These are phyloP conservation scores for Psittacula cyanocephala DNA, from an alignment of 2,113 vertebrate genomes.

Conservation along the genomic window DNA sequence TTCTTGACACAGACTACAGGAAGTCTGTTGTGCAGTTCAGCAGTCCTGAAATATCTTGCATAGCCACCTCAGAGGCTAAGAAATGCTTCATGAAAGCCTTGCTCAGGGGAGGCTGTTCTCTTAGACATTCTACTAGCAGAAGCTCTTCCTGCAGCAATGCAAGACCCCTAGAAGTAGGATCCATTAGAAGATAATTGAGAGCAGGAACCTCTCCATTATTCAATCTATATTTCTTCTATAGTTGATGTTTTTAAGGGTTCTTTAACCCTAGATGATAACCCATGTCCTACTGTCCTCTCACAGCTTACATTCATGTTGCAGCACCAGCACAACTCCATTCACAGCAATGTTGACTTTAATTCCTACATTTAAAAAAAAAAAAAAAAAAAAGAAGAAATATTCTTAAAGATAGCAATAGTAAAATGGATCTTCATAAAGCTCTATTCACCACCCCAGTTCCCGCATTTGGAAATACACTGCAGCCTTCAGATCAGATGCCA, in stretches of 20 bases:
- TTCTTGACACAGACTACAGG: background rate
- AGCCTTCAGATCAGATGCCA: background rate
- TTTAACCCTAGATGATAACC: background rate
- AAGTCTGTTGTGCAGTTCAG: background rate
- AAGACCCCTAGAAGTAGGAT: background rate
- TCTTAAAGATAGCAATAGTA: background rate
- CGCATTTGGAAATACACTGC: background rate
- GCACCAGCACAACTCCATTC: background rate
- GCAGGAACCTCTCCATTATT: background rate
- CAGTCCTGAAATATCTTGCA: background rate
- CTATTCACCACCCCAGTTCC: background rate
- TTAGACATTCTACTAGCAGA: background rate
- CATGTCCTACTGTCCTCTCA: background rate
- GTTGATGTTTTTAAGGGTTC: background rate
- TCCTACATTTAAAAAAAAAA: background rate
- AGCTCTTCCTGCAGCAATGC: background rate
- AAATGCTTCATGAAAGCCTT: background rate
- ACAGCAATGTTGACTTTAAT: background rate
- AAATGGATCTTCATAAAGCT: background rate
- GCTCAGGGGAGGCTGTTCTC: background rate
- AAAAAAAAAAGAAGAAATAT: background rate
- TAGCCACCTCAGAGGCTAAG: background rate
- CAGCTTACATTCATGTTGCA: background rate
- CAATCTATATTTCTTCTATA: background rate
- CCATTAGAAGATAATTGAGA: background rate